Percentiles rank a stretch among this genome's conserved stretches.
Evolutionary conservation across 2,797 vertebrate genomes (phyloP).

Genomic region (Silurus aristotelis): DNA sequence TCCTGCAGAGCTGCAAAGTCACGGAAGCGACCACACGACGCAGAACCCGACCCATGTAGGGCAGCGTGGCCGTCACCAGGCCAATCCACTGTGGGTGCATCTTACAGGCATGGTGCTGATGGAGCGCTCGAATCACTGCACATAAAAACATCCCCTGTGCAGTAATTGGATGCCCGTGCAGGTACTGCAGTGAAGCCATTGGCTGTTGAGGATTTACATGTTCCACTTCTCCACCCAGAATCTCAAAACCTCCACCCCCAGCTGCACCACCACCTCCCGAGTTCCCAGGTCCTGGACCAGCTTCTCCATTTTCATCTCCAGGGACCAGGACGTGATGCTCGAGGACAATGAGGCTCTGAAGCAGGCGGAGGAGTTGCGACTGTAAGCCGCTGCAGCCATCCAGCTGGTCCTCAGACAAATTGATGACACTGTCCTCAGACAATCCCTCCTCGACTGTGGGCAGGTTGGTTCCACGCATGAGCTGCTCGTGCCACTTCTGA

Average conservation of each 20-base stretch:
- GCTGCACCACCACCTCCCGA: slow-evolving; percentile 59
- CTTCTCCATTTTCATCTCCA: slow-evolving; percentile 83
- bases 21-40: slow-evolving; percentile 94
- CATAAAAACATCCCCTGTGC: slow-evolving; percentile 99
- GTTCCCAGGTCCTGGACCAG: slow-evolving; percentile 73
- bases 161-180: slow-evolving; percentile 95
- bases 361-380: slow-evolving; percentile 90
- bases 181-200: slow-evolving; percentile 93
- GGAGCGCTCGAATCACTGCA: slow-evolving; percentile 92
- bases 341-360: slow-evolving; percentile 91
- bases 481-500: slow-evolving; percentile 95
- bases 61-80: slow-evolving; percentile 93
- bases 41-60: slow-evolving; percentile 95
- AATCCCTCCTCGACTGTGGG: slow-evolving; percentile 90
- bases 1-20: slow-evolving; percentile 94
- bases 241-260: slow-evolving; percentile 83
- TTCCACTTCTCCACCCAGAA: slow-evolving; percentile 87
- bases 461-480: slow-evolving; percentile 80
- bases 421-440: slow-evolving; percentile 95
- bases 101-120: slow-evolving; percentile 96
- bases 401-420: slow-evolving; percentile 94
- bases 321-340: slow-evolving; percentile 90
- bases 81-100: slow-evolving; percentile 99
- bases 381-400: slow-evolving; percentile 93
- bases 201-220: slow-evolving; percentile 95